These are phyloP conservation scores for Tetrao urogallus DNA, from an alignment of 2,113 vertebrate species.

Conservation along the genomic window DNA sequence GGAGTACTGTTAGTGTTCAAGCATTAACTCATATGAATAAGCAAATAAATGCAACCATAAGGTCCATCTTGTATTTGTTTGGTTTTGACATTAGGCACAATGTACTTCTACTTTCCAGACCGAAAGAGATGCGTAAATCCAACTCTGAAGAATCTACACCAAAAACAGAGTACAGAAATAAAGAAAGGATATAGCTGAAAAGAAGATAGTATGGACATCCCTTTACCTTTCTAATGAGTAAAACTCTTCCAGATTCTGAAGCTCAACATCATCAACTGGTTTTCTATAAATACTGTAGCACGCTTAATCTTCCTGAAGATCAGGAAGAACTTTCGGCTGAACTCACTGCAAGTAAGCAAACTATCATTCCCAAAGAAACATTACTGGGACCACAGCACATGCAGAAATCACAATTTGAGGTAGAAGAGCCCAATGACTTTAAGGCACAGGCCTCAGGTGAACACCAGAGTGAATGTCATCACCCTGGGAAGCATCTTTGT, in stretches of 20 bases:
- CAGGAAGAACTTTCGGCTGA: neutral
- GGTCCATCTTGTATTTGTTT: constrained; percentile 46
- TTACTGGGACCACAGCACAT: neutral
- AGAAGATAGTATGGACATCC: neutral
- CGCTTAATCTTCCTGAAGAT: neutral
- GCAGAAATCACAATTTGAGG: neutral
- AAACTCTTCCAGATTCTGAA: neutral
- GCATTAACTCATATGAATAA: neutral
- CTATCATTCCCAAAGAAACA: neutral
- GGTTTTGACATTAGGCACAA: neutral
- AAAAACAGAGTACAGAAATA: neutral
- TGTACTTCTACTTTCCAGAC: neutral
- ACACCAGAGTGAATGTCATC: neutral
- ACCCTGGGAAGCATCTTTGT: neutral
- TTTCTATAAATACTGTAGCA: neutral
- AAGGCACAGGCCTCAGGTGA: neutral
- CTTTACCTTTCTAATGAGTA: neutral
- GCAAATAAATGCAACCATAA: neutral
- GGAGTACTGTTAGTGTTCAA: neutral
- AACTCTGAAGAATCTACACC: neutral
- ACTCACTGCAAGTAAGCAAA: neutral
- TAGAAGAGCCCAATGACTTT: neutral
- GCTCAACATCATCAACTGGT: neutral
- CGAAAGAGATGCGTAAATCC: neutral
- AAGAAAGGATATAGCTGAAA: accelerated